Conservation (phyloP, 23 tunicate species). For the Styela clava region DNA sequence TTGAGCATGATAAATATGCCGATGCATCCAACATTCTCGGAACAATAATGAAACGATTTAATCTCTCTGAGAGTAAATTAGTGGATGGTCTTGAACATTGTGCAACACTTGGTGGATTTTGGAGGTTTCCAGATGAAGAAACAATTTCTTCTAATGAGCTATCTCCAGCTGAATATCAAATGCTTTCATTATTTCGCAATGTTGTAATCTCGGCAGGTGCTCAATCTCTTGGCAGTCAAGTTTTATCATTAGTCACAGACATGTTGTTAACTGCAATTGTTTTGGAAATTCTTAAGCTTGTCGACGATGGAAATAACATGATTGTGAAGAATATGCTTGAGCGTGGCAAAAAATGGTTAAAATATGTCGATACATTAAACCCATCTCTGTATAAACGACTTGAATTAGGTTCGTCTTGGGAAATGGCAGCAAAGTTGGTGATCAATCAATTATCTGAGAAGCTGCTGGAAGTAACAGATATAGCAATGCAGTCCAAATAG, state of each 20-base stretch:
- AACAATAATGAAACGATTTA: no score
- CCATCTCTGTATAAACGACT: conserved; percentile 2
- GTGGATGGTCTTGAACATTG: no score
- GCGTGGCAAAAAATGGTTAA: background rate
- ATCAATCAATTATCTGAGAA: background rate
- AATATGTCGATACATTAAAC: background rate
- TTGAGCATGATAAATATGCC: no score
- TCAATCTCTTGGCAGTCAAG: background rate
- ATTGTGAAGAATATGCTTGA: background rate
- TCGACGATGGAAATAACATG: background rate
- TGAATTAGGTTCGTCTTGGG: conserved; percentile 15
- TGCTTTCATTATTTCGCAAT: background rate
- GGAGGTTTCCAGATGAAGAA: background rate
- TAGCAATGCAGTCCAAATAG: no score
- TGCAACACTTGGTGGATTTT: conserved; percentile 5
- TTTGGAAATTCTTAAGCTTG: background rate
- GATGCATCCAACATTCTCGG: no score
- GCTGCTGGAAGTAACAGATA: background rate
- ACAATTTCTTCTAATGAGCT: background rate
- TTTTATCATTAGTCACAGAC: background rate
- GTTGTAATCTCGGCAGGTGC: background rate
- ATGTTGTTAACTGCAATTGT: background rate
- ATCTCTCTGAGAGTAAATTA: no score
- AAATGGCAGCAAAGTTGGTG: conserved; percentile 2
- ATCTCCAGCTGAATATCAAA: background rate